Percentiles rank a stretch among this genome's conserved stretches.
Evolutionary conservation across 2,113 vertebrate species (phyloP).

Genomic region (Pelobates fuscus): DNA sequence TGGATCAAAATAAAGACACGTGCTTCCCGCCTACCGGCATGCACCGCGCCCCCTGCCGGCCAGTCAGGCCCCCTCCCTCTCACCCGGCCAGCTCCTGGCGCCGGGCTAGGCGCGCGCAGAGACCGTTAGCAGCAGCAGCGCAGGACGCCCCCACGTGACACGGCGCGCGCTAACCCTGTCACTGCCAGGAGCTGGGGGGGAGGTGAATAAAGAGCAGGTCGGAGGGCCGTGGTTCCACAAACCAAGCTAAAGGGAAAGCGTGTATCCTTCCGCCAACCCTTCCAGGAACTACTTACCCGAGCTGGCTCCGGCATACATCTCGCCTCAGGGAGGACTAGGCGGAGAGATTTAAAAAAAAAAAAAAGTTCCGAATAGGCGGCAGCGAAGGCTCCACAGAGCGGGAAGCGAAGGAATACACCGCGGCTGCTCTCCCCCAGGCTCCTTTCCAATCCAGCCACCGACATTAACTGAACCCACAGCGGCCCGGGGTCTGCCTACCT

Average conservation of each 20-base stretch:
- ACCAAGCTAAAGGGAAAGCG: too few species aligned
- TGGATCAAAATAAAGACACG: too few species aligned
- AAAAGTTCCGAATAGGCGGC: neutral
- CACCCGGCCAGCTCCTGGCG: conserved; percentile 30
- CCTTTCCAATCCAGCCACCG: conserved; percentile 11
- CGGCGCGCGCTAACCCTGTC: too few species aligned
- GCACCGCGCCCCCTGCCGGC: neutral
- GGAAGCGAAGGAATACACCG: neutral
- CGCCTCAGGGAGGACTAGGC: neutral
- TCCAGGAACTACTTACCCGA: conserved; percentile 17
- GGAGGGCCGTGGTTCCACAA: too few species aligned
- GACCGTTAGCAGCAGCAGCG: conserved; percentile 1
- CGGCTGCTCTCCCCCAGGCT: neutral
- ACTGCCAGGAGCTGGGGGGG: neutral
- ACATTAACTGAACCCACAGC: neutral
- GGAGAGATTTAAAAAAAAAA: too few species aligned
- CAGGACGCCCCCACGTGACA: neutral
- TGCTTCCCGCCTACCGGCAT: conserved; percentile 17
- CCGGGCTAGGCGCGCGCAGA: conserved; percentile 25
- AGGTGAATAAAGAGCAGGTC: neutral
- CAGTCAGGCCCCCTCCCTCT: conserved; percentile 4
- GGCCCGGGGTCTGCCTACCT: neutral
- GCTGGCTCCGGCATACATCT: conserved; percentile 35
- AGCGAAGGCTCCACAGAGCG: neutral
- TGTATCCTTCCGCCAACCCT: neutral